These are phyloP conservation scores for Erannis defoliaria DNA, from an alignment of 2,888 invertebrate species.

Conservation along the genomic window DNA sequence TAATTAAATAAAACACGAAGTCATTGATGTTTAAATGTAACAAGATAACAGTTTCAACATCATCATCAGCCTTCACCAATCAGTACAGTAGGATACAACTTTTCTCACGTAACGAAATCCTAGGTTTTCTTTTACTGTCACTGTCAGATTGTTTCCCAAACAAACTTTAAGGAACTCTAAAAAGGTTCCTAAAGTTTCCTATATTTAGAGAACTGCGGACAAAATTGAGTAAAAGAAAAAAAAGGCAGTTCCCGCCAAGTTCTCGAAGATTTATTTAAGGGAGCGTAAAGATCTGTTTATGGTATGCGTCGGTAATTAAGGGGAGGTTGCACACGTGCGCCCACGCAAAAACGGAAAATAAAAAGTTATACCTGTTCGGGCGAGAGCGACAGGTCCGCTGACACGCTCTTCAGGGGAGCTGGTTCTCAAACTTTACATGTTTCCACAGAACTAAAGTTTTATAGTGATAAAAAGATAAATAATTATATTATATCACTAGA, in stretches of 20 bases:
- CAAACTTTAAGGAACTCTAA: neutral
- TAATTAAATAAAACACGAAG: too few species aligned
- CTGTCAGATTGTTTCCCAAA: neutral
- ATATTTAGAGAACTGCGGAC: neutral
- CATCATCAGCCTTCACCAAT: too few species aligned
- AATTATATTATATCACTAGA: too few species aligned
- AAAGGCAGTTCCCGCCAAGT: slow-evolving; percentile 46
- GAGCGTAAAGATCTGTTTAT: slow-evolving; percentile 87
- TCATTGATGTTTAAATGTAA: too few species aligned
- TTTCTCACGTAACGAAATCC: neutral
- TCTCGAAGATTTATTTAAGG: slow-evolving; percentile 85
- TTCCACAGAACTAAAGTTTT: too few species aligned
- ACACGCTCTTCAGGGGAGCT: slow-evolving; percentile 70
- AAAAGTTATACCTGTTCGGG: slow-evolving; percentile 83
- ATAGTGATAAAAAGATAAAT: too few species aligned
- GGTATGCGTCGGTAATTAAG: slow-evolving; percentile 87
- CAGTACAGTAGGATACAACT: too few species aligned
- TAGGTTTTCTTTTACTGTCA: neutral
- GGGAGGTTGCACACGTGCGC: slow-evolving; percentile 84
- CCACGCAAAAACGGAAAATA: slow-evolving; percentile 79
- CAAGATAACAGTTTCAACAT: too few species aligned
- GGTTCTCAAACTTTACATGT: slow-evolving; percentile 66
- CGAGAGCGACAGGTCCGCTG: slow-evolving; percentile 83
- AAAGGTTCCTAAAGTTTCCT: neutral
- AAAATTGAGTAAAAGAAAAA: slow-evolving; percentile 53